Evolutionary conservation across 2,113 vertebrate species (phyloP).

Genomic region (Cyprinodon tularosa): DNA sequence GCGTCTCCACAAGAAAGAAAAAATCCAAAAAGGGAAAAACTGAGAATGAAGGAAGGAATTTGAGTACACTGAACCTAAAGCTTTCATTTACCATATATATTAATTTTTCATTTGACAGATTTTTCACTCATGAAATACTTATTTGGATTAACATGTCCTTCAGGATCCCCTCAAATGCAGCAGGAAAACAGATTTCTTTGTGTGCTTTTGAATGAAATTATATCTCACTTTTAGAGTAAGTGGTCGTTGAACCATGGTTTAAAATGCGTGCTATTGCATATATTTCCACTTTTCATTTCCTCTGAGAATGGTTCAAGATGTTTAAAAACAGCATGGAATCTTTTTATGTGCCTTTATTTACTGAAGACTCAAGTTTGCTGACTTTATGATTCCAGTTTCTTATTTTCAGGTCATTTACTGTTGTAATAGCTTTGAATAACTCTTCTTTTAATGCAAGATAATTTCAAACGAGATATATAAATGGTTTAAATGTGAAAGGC

Average conservation of each 20-base stretch:
- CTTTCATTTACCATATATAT: slow-evolving; percentile 17
- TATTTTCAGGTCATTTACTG: slow-evolving; percentile 3
- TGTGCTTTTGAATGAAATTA: slow-evolving; percentile 18
- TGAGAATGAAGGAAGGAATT: slow-evolving; percentile 10
- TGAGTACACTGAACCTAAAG: slow-evolving; percentile 10
- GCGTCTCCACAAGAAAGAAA: not conserved
- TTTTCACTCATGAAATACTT: slow-evolving; percentile 35
- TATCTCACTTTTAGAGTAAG: slow-evolving; percentile 8
- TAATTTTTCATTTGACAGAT: slow-evolving; percentile 20
- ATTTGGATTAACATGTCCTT: slow-evolving; percentile 25
- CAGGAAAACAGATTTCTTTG: not conserved
- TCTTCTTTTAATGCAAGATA: not conserved
- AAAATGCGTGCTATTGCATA: slow-evolving; percentile 18
- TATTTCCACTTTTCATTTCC: slow-evolving; percentile 9
- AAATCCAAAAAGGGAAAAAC: not conserved
- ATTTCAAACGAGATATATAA: too few species aligned
- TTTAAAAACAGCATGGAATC: not conserved
- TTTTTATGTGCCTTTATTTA: slow-evolving; percentile 5
- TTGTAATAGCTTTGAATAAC: slow-evolving; percentile 19
- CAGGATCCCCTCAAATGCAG: slow-evolving; percentile 2
- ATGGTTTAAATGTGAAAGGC: not conserved
- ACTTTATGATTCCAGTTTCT: slow-evolving; percentile 7
- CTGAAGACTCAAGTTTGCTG: slow-evolving; percentile 8
- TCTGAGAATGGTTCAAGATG: not conserved
- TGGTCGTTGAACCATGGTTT: slow-evolving; percentile 5